phyloP scores from a whole-genome alignment of 23 tunicate genomes.

The Styela clava region DNA sequence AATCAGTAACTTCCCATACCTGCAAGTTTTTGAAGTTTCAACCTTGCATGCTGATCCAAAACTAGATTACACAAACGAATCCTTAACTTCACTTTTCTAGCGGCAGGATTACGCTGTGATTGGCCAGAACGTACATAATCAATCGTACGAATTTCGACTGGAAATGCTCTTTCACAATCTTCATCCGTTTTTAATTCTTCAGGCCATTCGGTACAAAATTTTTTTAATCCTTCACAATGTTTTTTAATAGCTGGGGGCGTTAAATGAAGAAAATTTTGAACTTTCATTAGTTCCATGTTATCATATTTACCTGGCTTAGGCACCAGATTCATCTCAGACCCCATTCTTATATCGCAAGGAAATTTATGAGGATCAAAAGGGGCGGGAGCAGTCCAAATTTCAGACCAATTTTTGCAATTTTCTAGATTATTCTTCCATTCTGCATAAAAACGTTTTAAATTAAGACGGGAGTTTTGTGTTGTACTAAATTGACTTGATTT shows the following conservation, averaged over 20 bases:
- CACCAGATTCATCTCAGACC: conserved; percentile 36
- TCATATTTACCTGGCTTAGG: conserved; percentile 59
- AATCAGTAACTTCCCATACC: too few species aligned
- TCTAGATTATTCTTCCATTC: conserved; percentile 11
- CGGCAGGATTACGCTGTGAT: conserved; percentile 31
- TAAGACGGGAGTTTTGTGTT: neutral
- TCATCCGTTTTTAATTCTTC: conserved; percentile 59
- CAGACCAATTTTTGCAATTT: conserved; percentile 34
- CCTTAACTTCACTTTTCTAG: conserved; percentile 63
- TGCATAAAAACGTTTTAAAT: neutral
- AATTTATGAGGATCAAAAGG: conserved; percentile 56
- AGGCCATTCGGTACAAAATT: conserved; percentile 70
- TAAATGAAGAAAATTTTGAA: conserved; percentile 83
- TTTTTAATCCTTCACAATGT: conserved; percentile 67
- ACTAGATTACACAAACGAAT: conserved; percentile 69
- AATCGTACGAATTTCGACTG: conserved; percentile 61
- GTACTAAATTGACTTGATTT: neutral
- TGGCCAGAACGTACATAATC: conserved; percentile 73
- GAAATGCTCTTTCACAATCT: conserved; percentile 71
- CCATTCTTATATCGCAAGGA: conserved; percentile 79
- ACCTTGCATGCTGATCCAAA: conserved; percentile 49
- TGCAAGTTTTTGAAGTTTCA: conserved; percentile 45
- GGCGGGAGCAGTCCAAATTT: conserved; percentile 46
- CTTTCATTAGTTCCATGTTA: conserved; percentile 70
- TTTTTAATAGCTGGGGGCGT: conserved; percentile 83